Percentiles rank a stretch among this genome's conserved stretches.
These are phyloP conservation scores for Rhinogobius similis DNA, from an alignment of 2,113 vertebrate genomes.

Conservation along the genomic window DNA sequence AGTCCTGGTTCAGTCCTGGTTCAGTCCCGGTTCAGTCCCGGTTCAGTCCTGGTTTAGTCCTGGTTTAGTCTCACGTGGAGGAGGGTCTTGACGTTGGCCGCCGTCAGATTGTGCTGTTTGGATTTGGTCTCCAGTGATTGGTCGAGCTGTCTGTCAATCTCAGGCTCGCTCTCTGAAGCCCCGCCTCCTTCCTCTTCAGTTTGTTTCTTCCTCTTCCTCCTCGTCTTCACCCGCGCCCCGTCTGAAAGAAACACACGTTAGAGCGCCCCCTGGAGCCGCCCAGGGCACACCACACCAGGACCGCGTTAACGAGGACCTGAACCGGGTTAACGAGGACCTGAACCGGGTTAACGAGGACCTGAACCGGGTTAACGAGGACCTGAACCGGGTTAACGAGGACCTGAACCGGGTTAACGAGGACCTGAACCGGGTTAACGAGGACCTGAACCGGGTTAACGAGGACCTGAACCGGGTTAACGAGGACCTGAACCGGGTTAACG, in stretches of 20 bases:
- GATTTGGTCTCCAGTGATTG: constrained; percentile 90
- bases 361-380: too few species aligned
- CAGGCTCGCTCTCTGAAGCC: constrained; percentile 66
- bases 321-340: neutral
- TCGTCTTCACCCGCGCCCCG: constrained; percentile 63
- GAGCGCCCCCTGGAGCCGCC: neutral
- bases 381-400: neutral
- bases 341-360: neutral
- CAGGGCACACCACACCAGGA: too few species aligned
- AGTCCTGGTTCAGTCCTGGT: neutral
- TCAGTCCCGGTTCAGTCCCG: neutral
- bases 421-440: neutral
- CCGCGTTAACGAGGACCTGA: neutral
- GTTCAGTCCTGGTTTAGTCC: neutral
- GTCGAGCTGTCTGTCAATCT: constrained; percentile 87
- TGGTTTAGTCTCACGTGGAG: constrained; percentile 84
- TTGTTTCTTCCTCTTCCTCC: constrained; percentile 31
- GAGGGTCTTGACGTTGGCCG: constrained; percentile 93
- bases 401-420: neutral
- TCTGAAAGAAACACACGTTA: constrained; percentile 44
- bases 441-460: constrained; percentile 10
- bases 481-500: neutral
- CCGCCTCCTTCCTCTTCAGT: constrained; percentile 45
- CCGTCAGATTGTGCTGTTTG: constrained; percentile 92
- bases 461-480: neutral